Base-by-base conservation (phyloP, 2,888 invertebrate genomes). In the Uloborus plumipes region DNA sequence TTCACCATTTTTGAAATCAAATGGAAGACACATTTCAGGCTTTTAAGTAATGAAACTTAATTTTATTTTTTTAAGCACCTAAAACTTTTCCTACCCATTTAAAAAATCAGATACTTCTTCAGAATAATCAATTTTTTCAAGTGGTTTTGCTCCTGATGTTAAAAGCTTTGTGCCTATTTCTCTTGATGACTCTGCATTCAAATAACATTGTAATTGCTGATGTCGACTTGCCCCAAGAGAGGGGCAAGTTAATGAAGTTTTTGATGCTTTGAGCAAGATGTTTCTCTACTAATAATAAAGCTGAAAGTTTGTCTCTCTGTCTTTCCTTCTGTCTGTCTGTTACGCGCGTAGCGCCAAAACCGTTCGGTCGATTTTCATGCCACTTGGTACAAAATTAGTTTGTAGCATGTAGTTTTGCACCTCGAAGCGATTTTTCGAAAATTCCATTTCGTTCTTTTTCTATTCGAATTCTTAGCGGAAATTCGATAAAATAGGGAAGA, bases 161-260 rank as follows among this genome's bases (percentile, higher is more conserved):
- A 2, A 26, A 64, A 20, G n/a, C 9, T 2, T 22, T 26, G 20
- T 22, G 16, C 64, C 26, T 2, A 64, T 3, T 16, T n/a, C n/a
- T 39, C 64, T 22, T 64, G 26, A 64, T 3, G 20, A 26, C n/a
- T 26, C 47, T 16, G n/a, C 11, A 64, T 64, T 64, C 2, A 20
- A 22, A 39, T 64, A 64, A 26, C 64, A 64, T 26, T 64, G 64
- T 31, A 64, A 2, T 64, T 64, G 64, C 64, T 64, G 64, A 13
- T 64, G 64, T n/a, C 64, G 20, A n/a, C 6, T 26, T 1, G 31
- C 47, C 15, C n/a, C 1, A n/a, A 22, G 64, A 64, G n/a, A 26
- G n/a, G 20, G 64, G 20, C 26, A 64, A 64, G 31, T 64, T 64
- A 26, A 64, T 64, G 15, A 11, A 20, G 7, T 7, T 64, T 64